A percentile compares a stretch with the other conserved stretches of the same genome.
phyloP scores from a whole-genome alignment of 2,888 invertebrate genomes.

The Scaptomyza flava region DNA sequence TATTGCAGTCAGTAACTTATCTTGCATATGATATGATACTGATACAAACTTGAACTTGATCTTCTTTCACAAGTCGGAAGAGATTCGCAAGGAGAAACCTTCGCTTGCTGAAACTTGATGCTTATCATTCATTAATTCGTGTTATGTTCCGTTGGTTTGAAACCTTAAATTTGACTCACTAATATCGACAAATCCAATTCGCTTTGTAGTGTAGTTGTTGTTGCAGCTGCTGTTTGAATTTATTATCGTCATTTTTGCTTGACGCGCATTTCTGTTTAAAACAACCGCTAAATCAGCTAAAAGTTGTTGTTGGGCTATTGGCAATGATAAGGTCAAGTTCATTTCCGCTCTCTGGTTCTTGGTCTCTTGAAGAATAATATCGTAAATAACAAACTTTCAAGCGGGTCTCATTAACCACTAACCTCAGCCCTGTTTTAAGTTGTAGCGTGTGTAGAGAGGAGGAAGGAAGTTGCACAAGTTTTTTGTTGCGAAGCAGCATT shows the following conservation, averaged over 20 bases:
- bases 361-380: slow-evolving; percentile 32
- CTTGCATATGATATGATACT: no score
- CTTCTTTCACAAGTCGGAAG: slow-evolving; percentile 52
- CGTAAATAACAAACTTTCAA: slow-evolving; percentile 23
- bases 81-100: background rate
- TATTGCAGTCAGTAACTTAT: no score
- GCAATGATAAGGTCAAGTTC: slow-evolving; percentile 74
- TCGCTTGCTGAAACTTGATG: slow-evolving; percentile 35
- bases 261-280: slow-evolving; percentile 32
- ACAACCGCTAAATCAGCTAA: slow-evolving; percentile 34
- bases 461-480: slow-evolving; percentile 67
- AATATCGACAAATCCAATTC: slow-evolving; percentile 45
- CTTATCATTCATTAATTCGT: background rate
- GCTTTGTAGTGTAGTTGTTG: slow-evolving; percentile 29
- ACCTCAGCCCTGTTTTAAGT: background rate
- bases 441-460: background rate
- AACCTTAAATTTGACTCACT: slow-evolving; percentile 62
- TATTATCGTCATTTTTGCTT: slow-evolving; percentile 64
- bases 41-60: slow-evolving; percentile 74
- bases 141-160: slow-evolving; percentile 61
- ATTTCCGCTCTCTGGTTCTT: slow-evolving; percentile 62
- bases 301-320: slow-evolving; percentile 25
- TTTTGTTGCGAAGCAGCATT: slow-evolving; percentile 38
- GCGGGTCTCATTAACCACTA: background rate
- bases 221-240: slow-evolving; percentile 50